Evolutionary conservation across 2,888 invertebrate species (phyloP).

Genomic region (Agrypnus murinus): DNA sequence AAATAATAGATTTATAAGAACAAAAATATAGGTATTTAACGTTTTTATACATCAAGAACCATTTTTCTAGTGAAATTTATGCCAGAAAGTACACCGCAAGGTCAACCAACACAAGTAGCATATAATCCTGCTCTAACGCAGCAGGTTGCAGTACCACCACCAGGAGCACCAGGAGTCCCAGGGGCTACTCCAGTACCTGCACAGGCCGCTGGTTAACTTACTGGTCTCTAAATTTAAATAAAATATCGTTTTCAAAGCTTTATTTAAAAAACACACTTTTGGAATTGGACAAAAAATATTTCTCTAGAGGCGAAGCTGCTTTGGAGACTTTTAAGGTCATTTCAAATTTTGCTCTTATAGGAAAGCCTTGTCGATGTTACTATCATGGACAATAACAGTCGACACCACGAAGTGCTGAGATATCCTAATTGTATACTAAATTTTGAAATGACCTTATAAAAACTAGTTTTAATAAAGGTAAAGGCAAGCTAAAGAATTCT

Average conservation of each 20-base stretch:
- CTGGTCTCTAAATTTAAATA: slow-evolving; percentile 6
- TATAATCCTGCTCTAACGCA: slow-evolving; percentile 38
- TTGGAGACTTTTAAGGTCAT: slow-evolving; percentile 36
- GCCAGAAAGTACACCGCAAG: slow-evolving; percentile 56
- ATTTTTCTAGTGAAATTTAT: slow-evolving; percentile 60
- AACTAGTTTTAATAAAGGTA: slow-evolving; percentile 23
- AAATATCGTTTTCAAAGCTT: slow-evolving; percentile 1
- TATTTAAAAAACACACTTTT: slow-evolving; percentile 23
- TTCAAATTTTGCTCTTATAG: slow-evolving; percentile 25
- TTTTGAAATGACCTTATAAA: slow-evolving; percentile 38
- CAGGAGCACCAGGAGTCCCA: slow-evolving; percentile 6
- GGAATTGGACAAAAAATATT: slow-evolving; percentile 17
- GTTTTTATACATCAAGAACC: background rate
- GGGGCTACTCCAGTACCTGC: slow-evolving; percentile 33
- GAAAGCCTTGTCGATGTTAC: slow-evolving; percentile 14
- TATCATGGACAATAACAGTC: slow-evolving; percentile 38
- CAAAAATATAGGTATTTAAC: no score
- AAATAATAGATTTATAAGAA: no score
- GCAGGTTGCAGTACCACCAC: slow-evolving; percentile 30
- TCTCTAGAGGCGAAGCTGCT: slow-evolving; percentile 22
- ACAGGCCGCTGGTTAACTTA: slow-evolving; percentile 40
- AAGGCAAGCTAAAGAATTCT: background rate
- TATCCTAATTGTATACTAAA: slow-evolving; percentile 17
- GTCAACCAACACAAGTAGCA: slow-evolving; percentile 34
- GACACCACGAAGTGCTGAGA: slow-evolving; percentile 39